Evolutionary conservation across 2,888 invertebrate species (phyloP).

Genomic region (Drosophila subsilvestris): DNA sequence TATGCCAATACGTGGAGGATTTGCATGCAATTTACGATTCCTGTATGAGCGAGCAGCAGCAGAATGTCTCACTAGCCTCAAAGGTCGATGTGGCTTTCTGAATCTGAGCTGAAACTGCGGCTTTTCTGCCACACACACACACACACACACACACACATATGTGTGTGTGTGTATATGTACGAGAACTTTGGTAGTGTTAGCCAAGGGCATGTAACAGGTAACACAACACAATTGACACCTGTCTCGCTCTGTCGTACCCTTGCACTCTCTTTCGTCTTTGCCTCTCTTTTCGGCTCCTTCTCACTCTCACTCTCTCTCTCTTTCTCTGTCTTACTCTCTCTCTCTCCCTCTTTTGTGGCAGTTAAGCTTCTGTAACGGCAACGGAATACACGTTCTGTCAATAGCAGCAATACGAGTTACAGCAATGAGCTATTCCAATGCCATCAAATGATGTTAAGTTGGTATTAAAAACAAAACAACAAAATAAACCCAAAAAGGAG

Average conservation of each 20-base stretch:
- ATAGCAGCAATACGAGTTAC: slow-evolving; percentile 33
- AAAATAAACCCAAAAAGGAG: neutral
- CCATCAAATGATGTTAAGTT: slow-evolving; percentile 70
- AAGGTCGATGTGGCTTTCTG: slow-evolving; percentile 16
- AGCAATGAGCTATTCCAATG: slow-evolving; percentile 65
- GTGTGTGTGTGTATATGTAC: no score
- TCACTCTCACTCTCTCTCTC: slow-evolving; percentile 12
- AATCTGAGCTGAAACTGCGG: slow-evolving; percentile 22
- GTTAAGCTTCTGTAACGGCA: slow-evolving; percentile 24
- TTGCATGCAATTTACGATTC: slow-evolving; percentile 59
- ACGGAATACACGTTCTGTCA: slow-evolving; percentile 39
- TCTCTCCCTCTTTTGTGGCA: slow-evolving; percentile 13
- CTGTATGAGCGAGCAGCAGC: neutral
- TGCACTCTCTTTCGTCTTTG: slow-evolving; percentile 1
- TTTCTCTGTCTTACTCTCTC: neutral
- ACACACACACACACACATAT: neutral
- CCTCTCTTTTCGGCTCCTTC: slow-evolving; percentile 1
- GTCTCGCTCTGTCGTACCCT: slow-evolving; percentile 33
- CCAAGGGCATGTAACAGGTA: slow-evolving; percentile 53
- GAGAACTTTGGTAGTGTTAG: slow-evolving; percentile 1
- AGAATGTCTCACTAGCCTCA: slow-evolving; percentile 5
- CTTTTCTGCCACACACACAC: neutral
- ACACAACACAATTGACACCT: slow-evolving; percentile 42
- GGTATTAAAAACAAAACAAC: slow-evolving; percentile 46
- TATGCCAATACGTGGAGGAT: slow-evolving; percentile 50